These are phyloP conservation scores for Himalopsyche phryganea DNA, from an alignment of 1,140 invertebrate genomes.

Conservation along the genomic window DNA sequence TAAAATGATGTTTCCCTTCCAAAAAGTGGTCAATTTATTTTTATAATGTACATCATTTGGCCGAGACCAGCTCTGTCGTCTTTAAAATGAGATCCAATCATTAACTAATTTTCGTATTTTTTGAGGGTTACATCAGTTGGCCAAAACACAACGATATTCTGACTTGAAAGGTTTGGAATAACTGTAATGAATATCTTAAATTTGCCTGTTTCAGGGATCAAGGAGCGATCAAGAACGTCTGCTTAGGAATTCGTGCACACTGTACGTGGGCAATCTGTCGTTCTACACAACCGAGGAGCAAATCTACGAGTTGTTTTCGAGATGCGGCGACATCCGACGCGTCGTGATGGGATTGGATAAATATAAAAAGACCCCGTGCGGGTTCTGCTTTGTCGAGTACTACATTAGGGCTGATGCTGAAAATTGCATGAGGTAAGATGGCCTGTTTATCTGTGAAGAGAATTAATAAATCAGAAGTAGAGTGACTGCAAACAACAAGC, in stretches of 20 bases:
- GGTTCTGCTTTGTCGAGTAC: conserved; percentile 99
- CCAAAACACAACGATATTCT: no score
- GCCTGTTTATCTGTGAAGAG: neutral
- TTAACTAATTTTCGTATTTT: no score
- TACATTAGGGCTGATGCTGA: conserved; percentile 87
- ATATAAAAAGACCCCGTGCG: conserved; percentile 98
- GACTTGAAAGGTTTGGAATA: no score
- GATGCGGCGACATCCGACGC: conserved; percentile 93
- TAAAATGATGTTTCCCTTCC: no score
- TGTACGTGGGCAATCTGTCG: conserved; percentile 97
- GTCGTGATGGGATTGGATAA: conserved; percentile 99
- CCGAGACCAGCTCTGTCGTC: no score
- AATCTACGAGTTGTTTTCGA: conserved; percentile 95
- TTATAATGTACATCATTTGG: no score
- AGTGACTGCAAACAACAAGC: neutral
- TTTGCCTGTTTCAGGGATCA: conserved; percentile 89
- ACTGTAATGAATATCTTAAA: no score
- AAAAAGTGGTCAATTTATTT: no score
- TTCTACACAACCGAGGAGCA: conserved; percentile 99
- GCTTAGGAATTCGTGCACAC: conserved; percentile 71
- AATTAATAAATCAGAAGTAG: neutral
- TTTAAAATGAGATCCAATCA: no score
- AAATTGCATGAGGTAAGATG: conserved; percentile 74
- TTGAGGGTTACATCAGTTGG: no score
- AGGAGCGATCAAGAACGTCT: conserved; percentile 86